Base-by-base conservation (phyloP, 2,113 vertebrate species). In the Suricata suricatta region DNA sequence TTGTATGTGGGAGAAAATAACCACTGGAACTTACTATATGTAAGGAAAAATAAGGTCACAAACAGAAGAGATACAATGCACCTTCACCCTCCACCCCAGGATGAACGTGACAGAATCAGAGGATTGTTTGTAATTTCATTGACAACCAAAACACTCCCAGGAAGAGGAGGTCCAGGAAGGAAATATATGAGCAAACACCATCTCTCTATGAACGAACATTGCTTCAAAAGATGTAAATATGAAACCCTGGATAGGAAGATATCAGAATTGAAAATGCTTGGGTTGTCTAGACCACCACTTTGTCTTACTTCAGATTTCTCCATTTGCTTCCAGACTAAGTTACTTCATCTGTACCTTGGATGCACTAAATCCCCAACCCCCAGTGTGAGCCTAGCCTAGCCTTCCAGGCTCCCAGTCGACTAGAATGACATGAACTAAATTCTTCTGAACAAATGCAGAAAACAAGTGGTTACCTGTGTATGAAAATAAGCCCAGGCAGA, bases 401-500 rank as follows among this genome's bases (percentile, higher is more conserved):
- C n/a, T 19, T 66, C 38, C 25, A 9, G 15, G n/a, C 60, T 77
- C 41, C 74, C 79, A 31, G 38, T n/a, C 77, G 10, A n/a, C 60
- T 57, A 27, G 52, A 50, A 25, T 57, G 19, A 27, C 74, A 16
- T 6, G 2, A 68, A 60, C 74, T 95, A 3, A 82, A 44, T 47
- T 88, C 44, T 94, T 87, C 76, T 29, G 21, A 92, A 83, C 79
- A 93, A 27, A 57, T 8, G 52, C 27, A 19, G 19, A 71, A 50
- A 41, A 38, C 69, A 81, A 17, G 25, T 54, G 41, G n/a, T 72
- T 50, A 33, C 54, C 66, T 88, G 9, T 47, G 83, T 50, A 66
- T 85, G 85, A 93, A 88, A 91, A 74, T 63, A 94, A 88, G 76
- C 19, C 27, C 27, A 54, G 77, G 64, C 69, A 91, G 72, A 38